Evolutionary conservation across 2,888 invertebrate species (phyloP), one percentile per base, ranked within the genome.

Genomic region (Melitaea athalia): DNA sequence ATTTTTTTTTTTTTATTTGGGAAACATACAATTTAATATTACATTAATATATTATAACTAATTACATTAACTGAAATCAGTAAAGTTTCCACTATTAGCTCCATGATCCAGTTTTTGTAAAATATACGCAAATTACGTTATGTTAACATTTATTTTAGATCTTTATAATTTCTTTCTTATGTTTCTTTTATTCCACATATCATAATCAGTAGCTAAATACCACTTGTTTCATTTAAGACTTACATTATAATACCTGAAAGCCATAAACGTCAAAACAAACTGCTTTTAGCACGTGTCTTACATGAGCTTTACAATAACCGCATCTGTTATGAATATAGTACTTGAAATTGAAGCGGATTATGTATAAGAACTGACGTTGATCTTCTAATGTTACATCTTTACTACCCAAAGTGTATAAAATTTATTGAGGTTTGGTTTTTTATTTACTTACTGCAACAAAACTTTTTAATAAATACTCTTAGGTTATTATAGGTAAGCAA

Each of bases 301-400:
- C 47, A 24, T 17, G 31, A 42, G 15, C 17, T 31, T 59, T 60
- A 60, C 47, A 60, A 60, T 14, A 60, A n/a, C 45, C 47, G 12
- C 60, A 47, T 60, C 47, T 47, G 45, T 60, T 60, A 60, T 47
- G 47, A 60, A 60, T 47, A 60, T 47, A 60, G 43, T 24, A 24
- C 24, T 43, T 6, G 60, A 24, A 47, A 24, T 17, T 45, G 24
- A 47, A 47, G 45, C 15, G 65, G 60, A 65, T 65, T 60, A 65
- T 17, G 33, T 65, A 33, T 53, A 65, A 65, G 52, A 60, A 60
- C 53, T 65, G 60, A 53, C 52, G 60, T 17, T 65, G 65, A 60
- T 65, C 60, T 65, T 65, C 59, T 65, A 60, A 65, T 53, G 53
- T 65, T 65, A 60, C 52, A 65, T 52, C 60, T 42, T 65, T 50